A percentile compares a stretch with the other conserved stretches of the same genome.
phyloP scores from a whole-genome alignment of 2,888 invertebrate species.

The Seira sanloemensis region DNA sequence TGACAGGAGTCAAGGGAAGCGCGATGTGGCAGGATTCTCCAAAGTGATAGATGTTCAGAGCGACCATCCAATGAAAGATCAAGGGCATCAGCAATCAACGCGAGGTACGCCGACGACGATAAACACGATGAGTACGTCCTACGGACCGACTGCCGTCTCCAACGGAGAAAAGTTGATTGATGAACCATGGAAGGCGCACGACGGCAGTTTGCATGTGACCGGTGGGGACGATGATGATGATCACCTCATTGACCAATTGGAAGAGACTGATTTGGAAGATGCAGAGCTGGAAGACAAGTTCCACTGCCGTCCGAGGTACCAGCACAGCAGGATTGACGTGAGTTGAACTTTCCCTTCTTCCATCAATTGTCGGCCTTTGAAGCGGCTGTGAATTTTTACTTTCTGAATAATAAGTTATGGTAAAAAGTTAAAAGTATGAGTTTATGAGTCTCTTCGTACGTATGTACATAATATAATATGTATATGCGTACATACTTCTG shows the following conservation, averaged over 20 bases:
- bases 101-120: constrained; percentile 44
- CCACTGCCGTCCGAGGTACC: constrained; percentile 88
- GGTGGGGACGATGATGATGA: constrained; percentile 50
- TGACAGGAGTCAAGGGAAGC: constrained; percentile 68
- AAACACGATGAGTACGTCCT: constrained; percentile 52
- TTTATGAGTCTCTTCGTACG: too few species aligned
- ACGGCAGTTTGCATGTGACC: constrained; percentile 50
- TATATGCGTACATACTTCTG: too few species aligned
- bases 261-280: constrained; percentile 68
- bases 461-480: too few species aligned
- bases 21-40: constrained; percentile 64
- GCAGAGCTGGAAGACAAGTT: constrained; percentile 74
- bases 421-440: too few species aligned
- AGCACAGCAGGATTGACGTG: constrained; percentile 93
- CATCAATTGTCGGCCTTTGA: too few species aligned
- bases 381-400: too few species aligned
- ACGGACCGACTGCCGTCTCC: constrained; percentile 41
- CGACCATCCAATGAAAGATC: constrained; percentile 48
- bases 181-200: constrained; percentile 68
- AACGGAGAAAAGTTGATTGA: constrained; percentile 58
- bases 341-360: too few species aligned
- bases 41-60: constrained; percentile 63
- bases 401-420: too few species aligned
- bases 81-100: constrained; percentile 42
- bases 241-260: constrained; percentile 53